Conservation (phyloP, 2,113 vertebrate genomes). For the Mirza zaza region DNA sequence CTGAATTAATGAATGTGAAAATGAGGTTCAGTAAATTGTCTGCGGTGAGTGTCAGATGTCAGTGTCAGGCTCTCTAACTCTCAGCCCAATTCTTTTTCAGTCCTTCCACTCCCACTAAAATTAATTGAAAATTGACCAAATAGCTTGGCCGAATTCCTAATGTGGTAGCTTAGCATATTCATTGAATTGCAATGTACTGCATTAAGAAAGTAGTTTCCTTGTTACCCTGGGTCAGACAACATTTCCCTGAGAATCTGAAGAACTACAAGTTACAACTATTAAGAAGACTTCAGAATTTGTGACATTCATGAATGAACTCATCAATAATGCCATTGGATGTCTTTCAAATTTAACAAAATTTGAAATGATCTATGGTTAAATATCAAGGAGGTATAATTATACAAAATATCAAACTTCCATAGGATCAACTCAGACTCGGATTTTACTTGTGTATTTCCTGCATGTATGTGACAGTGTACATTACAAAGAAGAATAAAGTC, state of each 20-base stretch:
- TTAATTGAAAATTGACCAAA: constrained; percentile 41
- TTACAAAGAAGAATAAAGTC: constrained; percentile 53
- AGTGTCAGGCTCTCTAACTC: neutral
- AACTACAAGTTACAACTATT: neutral
- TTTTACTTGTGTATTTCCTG: constrained; percentile 59
- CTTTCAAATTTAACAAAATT: constrained; percentile 82
- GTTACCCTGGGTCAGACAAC: constrained; percentile 69
- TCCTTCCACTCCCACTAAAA: neutral
- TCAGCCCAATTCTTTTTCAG: neutral
- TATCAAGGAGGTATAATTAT: constrained; percentile 80
- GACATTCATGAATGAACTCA: constrained; percentile 64
- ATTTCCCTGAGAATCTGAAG: constrained; percentile 9
- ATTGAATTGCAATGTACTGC: neutral
- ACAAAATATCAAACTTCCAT: constrained; percentile 78
- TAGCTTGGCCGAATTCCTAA: constrained; percentile 50
- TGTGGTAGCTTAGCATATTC: constrained; percentile 47
- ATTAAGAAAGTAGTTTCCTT: constrained; percentile 76
- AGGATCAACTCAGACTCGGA: constrained; percentile 64
- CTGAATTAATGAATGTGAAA: constrained; percentile 32
- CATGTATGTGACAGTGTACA: constrained; percentile 70
- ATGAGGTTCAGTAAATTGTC: neutral
- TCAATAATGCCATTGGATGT: constrained; percentile 81
- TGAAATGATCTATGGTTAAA: constrained; percentile 78
- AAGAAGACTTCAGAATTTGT: neutral
- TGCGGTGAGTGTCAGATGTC: neutral